These are phyloP conservation scores for Daubentonia madagascariensis DNA, from an alignment of 2,113 vertebrate genomes.

Conservation along the genomic window DNA sequence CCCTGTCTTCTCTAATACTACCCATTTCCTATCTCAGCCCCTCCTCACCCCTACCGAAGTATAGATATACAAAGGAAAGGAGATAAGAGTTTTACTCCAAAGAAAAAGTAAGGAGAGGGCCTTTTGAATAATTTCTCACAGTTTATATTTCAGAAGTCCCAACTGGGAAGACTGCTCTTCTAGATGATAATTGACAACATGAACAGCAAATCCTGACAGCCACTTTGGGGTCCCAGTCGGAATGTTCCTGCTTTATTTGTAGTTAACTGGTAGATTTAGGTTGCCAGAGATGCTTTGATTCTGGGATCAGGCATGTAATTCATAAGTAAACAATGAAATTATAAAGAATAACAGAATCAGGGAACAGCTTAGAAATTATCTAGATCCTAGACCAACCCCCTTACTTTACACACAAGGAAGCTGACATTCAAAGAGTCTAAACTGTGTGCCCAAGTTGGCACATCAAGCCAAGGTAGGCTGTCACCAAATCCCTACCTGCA, in stretches of 20 bases:
- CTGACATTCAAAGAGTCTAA: not conserved
- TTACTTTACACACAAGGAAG: not conserved
- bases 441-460: not conserved
- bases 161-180: not conserved
- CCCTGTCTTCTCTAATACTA: not conserved
- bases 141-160: not conserved
- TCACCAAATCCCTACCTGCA: not conserved
- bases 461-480: not conserved
- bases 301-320: not conserved
- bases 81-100: not conserved
- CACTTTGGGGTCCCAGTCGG: not conserved
- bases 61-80: not conserved
- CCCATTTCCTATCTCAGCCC: not conserved
- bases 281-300: not conserved
- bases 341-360: not conserved
- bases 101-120: not conserved
- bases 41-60: fast-evolving
- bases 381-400: not conserved
- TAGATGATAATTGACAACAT: not conserved
- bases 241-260: not conserved
- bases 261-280: not conserved
- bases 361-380: not conserved
- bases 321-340: not conserved
- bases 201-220: not conserved
- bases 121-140: not conserved